Evolutionary conservation across 2,797 vertebrate genomes (phyloP).

Genomic region (Rhynchotus rufescens): DNA sequence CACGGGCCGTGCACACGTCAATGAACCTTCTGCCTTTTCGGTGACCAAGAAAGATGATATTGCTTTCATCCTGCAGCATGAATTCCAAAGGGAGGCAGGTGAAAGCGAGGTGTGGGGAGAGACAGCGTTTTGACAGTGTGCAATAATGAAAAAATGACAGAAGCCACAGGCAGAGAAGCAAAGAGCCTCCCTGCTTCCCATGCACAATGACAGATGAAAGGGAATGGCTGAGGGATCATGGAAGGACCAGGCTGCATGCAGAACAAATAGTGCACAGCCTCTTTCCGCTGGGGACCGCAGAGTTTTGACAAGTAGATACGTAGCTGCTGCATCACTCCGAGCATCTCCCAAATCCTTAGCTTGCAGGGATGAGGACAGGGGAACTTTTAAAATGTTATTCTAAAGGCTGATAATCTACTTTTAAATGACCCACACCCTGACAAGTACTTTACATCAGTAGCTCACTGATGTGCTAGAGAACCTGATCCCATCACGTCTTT

Average conservation of each 20-base stretch:
- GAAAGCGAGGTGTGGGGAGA: slow-evolving; percentile 23
- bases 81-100: slow-evolving; percentile 30
- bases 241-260: slow-evolving; percentile 36
- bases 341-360: neutral
- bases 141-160: slow-evolving; percentile 46
- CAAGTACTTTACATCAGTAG: neutral
- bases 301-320: neutral
- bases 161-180: slow-evolving; percentile 45
- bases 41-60: slow-evolving; percentile 12
- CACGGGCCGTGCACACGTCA: neutral
- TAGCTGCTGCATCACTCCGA: neutral
- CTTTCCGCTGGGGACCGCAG: neutral
- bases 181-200: slow-evolving; percentile 40
- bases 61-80: slow-evolving; percentile 43
- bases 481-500: neutral
- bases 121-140: slow-evolving; percentile 50
- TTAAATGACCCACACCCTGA: neutral
- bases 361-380: fast-evolving
- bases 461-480: neutral
- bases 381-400: neutral
- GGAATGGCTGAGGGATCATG: slow-evolving; percentile 24
- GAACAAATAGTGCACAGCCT: slow-evolving; percentile 18
- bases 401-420: neutral
- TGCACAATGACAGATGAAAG: slow-evolving; percentile 57
- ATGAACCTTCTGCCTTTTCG: slow-evolving; percentile 33